A percentile compares a stretch with the other conserved stretches of the same genome.
These are phyloP conservation scores for Salticus scenicus DNA, from an alignment of 2,888 invertebrate species.

Conservation along the genomic window DNA sequence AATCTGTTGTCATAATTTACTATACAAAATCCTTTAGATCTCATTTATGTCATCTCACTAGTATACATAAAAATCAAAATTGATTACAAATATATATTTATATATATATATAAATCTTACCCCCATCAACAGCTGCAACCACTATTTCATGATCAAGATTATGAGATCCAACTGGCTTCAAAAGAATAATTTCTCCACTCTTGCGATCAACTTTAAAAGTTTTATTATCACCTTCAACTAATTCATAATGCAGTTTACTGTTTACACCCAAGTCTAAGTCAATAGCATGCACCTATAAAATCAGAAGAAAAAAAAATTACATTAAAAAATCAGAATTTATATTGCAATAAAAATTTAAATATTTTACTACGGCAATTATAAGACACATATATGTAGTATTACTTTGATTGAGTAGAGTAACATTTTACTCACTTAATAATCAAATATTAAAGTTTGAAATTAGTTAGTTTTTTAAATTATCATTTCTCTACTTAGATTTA, in stretches of 20 bases:
- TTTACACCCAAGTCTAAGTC: constrained; percentile 94
- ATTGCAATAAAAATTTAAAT: background rate
- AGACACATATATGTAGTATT: too few relatives aligned
- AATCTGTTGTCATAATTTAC: too few relatives aligned
- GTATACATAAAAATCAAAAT: too few relatives aligned
- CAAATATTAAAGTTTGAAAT: too few relatives aligned
- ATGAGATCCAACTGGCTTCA: constrained; percentile 79
- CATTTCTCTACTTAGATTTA: too few relatives aligned
- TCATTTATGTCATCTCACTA: too few relatives aligned
- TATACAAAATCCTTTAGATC: too few relatives aligned
- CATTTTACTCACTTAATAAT: too few relatives aligned
- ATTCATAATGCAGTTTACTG: constrained; percentile 91
- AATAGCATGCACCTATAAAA: constrained; percentile 84
- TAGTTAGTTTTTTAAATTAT: too few relatives aligned
- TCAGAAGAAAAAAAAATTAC: background rate
- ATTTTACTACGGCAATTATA: too few relatives aligned
- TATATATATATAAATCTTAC: constrained; percentile 76
- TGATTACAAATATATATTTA: too few relatives aligned
- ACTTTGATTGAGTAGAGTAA: too few relatives aligned
- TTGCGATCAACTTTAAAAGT: constrained; percentile 91
- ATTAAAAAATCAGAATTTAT: background rate
- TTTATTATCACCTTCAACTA: constrained; percentile 86
- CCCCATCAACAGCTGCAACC: constrained; percentile 92
- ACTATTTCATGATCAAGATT: constrained; percentile 78
- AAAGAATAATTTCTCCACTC: constrained; percentile 88